Conservation (phyloP, 2,888 invertebrate species). For the Rhagonycha lutea region DNA sequence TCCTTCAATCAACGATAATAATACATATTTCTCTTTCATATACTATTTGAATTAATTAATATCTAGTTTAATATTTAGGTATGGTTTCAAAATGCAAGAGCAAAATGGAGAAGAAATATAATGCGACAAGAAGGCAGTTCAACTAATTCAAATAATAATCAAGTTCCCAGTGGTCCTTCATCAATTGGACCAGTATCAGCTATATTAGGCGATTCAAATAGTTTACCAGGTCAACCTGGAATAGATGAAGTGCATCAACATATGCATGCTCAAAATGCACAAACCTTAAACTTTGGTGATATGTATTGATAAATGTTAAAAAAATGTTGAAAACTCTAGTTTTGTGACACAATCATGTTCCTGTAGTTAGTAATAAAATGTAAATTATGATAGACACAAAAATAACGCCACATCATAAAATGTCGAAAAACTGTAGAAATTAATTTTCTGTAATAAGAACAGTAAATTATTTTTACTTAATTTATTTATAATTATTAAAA, state of each 20-base stretch:
- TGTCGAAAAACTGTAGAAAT: not conserved
- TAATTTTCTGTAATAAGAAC: not conserved
- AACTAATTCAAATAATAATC: slow-evolving; percentile 40
- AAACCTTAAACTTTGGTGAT: slow-evolving; percentile 53
- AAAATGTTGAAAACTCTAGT: not conserved
- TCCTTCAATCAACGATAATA: not conserved
- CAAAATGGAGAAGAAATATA: slow-evolving; percentile 95
- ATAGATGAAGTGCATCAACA: slow-evolving; percentile 62
- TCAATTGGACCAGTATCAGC: slow-evolving; percentile 49
- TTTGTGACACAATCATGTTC: slow-evolving; percentile 24
- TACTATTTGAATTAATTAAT: not conserved
- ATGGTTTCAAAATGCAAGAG: slow-evolving; percentile 99
- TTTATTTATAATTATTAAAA: not conserved
- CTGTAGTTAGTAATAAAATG: slow-evolving; percentile 29
- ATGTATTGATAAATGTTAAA: slow-evolving; percentile 46
- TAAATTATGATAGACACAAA: slow-evolving; percentile 11
- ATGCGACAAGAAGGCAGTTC: slow-evolving; percentile 78
- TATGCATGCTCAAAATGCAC: slow-evolving; percentile 56
- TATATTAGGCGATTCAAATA: slow-evolving; percentile 57
- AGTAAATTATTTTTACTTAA: not conserved
- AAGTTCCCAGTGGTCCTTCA: slow-evolving; percentile 46
- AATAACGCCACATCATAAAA: not conserved
- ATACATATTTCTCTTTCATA: not conserved
- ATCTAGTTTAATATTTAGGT: slow-evolving; percentile 66
- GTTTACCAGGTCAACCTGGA: slow-evolving; percentile 57